phyloP scores from a whole-genome alignment of 2,888 invertebrate species.

The Petrolisthes manimaculis region DNA sequence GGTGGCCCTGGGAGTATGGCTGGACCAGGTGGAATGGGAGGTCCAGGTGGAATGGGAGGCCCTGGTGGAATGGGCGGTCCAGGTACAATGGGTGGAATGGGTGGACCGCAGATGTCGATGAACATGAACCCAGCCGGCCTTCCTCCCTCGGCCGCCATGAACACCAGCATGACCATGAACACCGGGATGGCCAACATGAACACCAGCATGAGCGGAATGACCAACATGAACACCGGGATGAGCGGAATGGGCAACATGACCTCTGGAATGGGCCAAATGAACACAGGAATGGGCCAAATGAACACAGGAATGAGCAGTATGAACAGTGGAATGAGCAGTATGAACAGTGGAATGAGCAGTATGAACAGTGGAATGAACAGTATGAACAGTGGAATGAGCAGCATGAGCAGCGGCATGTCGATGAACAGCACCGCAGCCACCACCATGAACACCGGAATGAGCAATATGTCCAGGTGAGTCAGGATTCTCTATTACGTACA shows the following conservation, averaged over 20 bases:
- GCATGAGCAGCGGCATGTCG: not conserved
- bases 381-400: conserved; percentile 9
- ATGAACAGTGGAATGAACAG: conserved; percentile 36
- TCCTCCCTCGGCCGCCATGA: conserved; percentile 52
- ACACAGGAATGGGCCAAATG: conserved; percentile 15
- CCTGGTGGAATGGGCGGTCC: conserved; percentile 63
- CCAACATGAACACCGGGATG: conserved; percentile 59
- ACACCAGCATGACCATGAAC: conserved; percentile 66
- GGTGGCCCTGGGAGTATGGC: conserved; percentile 62
- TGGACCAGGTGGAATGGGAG: conserved; percentile 64
- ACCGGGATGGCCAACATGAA: conserved; percentile 66
- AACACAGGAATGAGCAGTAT: conserved; percentile 36
- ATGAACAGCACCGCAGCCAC: not conserved
- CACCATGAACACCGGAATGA: conserved; percentile 29
- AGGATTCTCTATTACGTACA: not conserved
- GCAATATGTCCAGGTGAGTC: conserved; percentile 54
- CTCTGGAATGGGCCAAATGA: conserved; percentile 63
- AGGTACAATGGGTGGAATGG: conserved; percentile 63
- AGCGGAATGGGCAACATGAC: conserved; percentile 48
- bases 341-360: conserved; percentile 60
- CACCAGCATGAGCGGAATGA: conserved; percentile 61
- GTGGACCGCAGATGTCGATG: conserved; percentile 63
- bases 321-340: conserved; percentile 42
- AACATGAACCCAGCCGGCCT: conserved; percentile 46
- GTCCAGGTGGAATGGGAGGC: conserved; percentile 64